phyloP scores from a whole-genome alignment of 1,140 invertebrate species.

The Chrysoperla carnea region DNA sequence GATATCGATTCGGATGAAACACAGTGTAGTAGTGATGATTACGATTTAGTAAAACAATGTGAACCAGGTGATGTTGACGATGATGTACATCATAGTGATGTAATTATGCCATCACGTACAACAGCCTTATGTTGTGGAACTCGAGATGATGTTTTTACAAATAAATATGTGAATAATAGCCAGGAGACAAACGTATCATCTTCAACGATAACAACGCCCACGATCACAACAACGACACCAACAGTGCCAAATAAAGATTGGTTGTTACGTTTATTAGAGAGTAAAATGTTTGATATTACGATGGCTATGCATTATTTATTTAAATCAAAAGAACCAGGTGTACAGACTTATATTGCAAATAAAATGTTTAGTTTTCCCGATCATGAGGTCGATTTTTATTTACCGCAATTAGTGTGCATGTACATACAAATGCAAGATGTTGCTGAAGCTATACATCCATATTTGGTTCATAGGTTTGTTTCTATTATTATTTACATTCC shows the following conservation, averaged over 20 bases:
- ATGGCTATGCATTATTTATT: constrained; percentile 96
- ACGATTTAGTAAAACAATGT: too few relatives aligned
- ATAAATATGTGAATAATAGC: not conserved
- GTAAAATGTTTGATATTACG: constrained; percentile 91
- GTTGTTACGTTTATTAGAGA: constrained; percentile 84
- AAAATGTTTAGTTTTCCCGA: constrained; percentile 90
- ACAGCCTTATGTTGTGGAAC: constrained; percentile 1
- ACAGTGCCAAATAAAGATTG: constrained; percentile 12
- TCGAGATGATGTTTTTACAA: not conserved
- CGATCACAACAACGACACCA: constrained; percentile 2
- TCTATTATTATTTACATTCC: not conserved
- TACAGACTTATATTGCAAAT: constrained; percentile 91
- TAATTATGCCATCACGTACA: not conserved
- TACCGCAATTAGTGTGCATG: constrained; percentile 95
- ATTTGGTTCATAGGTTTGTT: constrained; percentile 73
- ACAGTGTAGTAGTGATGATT: not conserved
- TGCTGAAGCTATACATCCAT: constrained; percentile 85
- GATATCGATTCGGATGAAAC: constrained; percentile 14
- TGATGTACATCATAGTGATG: not conserved
- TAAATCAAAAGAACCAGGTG: constrained; percentile 95
- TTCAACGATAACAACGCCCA: not conserved
- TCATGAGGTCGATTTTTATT: constrained; percentile 89
- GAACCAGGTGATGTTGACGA: not conserved
- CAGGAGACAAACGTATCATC: constrained; percentile 2
- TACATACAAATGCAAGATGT: constrained; percentile 96